These are phyloP conservation scores for Enteromius unitaeniatus DNA, from an alignment of 2,797 vertebrate genomes.

Conservation along the genomic window DNA sequence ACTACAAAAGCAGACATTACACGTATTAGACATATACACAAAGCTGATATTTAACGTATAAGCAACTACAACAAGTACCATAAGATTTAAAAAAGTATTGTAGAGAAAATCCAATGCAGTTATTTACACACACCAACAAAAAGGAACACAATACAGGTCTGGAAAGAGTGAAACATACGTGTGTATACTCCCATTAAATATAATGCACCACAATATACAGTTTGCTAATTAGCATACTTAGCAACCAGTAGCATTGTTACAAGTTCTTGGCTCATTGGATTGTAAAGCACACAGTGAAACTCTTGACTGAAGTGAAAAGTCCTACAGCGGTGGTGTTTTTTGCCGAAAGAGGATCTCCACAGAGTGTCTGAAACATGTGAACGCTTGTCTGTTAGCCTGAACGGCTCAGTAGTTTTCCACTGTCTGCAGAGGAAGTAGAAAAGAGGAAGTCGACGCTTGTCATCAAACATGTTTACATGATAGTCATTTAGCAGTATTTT, in stretches of 20 bases:
- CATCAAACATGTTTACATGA: conserved; percentile 43
- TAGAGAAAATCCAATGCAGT: neutral
- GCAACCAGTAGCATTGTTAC: neutral
- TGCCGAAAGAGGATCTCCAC: conserved; percentile 7
- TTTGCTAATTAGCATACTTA: neutral
- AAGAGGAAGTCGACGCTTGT: conserved; percentile 43
- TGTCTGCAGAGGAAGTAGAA: conserved; percentile 52
- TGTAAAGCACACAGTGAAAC: neutral
- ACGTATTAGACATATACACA: no score
- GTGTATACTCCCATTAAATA: neutral
- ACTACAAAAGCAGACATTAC: neutral
- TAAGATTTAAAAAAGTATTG: no score
- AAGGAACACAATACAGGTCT: neutral
- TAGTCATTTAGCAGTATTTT: conserved; percentile 32
- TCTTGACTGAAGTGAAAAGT: neutral
- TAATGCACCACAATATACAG: neutral
- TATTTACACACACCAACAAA: neutral
- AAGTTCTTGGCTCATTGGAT: neutral
- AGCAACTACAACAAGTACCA: neutral
- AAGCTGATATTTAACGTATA: neutral
- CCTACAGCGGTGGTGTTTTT: neutral
- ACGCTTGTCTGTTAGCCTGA: conserved; percentile 38
- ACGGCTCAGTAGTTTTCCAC: conserved; percentile 66
- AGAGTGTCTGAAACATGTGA: conserved; percentile 17
- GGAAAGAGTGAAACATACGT: neutral